Conservation (phyloP, 1,140 invertebrate genomes). For the Hypothenemus hampei region DNA sequence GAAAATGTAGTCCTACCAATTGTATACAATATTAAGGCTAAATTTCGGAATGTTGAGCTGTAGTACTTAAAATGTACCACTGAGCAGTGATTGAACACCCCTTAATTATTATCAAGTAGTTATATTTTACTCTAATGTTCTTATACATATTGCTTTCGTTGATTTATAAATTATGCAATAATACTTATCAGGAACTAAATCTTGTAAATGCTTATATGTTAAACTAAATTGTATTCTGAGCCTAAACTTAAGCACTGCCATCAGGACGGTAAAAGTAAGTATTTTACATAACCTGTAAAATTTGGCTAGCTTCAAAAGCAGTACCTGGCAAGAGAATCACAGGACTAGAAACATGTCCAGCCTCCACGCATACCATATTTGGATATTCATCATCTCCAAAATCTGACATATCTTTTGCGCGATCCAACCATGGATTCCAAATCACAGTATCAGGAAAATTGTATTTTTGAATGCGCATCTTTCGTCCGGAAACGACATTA, state of each 20-base stretch:
- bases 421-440: constrained; percentile 95
- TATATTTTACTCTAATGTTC: constrained; percentile 9
- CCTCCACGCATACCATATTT: constrained; percentile 93
- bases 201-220: too few relatives aligned
- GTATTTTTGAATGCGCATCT: constrained; percentile 88
- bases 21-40: constrained; percentile 41
- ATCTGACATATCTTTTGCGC: constrained; percentile 85
- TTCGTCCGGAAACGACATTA: constrained; percentile 84
- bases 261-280: constrained; percentile 9
- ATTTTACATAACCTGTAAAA: constrained; percentile 62
- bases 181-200: too few relatives aligned
- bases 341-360: constrained; percentile 80
- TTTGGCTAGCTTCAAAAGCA: constrained; percentile 82
- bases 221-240: constrained; percentile 9
- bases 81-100: constrained; percentile 1
- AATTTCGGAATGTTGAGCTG: constrained; percentile 32
- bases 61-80: constrained; percentile 18
- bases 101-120: constrained; percentile 11
- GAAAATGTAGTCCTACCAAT: constrained; percentile 37
- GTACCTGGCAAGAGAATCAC: constrained; percentile 81
- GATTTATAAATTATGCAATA: too few relatives aligned
- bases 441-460: constrained; percentile 93
- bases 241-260: constrained; percentile 3
- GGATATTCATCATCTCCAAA: constrained; percentile 94
- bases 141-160: constrained; percentile 18